A percentile compares a stretch with the other conserved stretches of the same genome.
These are phyloP conservation scores for Galagoides demidoff DNA, from an alignment of 2,797 vertebrate species.

Conservation along the genomic window DNA sequence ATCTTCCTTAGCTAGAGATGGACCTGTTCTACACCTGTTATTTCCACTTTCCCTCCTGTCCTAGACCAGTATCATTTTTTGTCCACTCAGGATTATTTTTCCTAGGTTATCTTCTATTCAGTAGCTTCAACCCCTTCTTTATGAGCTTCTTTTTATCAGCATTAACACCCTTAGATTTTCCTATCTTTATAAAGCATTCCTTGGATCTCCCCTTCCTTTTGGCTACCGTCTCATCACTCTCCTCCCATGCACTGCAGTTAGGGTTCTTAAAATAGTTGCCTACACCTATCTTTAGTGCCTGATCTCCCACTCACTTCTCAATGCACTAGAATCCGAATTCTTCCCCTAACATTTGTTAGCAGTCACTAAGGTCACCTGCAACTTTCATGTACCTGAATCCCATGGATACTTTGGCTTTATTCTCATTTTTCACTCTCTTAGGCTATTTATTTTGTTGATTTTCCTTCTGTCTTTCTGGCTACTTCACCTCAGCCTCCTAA, in stretches of 20 bases:
- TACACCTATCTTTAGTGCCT: background rate
- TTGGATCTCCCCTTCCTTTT: background rate
- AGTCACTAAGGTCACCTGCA: background rate
- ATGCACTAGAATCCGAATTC: background rate
- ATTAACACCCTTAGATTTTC: conserved; percentile 12
- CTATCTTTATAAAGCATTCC: background rate
- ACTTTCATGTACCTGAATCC: background rate
- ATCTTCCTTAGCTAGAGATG: background rate
- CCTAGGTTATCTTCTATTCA: background rate
- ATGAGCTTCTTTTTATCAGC: background rate
- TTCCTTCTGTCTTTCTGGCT: background rate
- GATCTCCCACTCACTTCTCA: background rate
- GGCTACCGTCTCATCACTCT: background rate
- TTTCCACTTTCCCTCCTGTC: background rate
- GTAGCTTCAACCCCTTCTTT: background rate
- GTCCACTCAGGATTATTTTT: background rate
- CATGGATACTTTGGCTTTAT: background rate
- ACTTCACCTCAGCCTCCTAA: background rate
- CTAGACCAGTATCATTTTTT: background rate
- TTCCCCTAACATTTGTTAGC: background rate
- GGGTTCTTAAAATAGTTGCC: conserved; percentile 7
- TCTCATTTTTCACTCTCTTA: background rate
- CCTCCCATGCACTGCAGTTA: background rate
- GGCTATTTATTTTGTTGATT: background rate
- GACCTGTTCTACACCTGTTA: background rate